Percentiles rank a stretch among this genome's conserved stretches.
phyloP scores from a whole-genome alignment of 2,888 invertebrate genomes.

The Euplagia quadripunctaria region DNA sequence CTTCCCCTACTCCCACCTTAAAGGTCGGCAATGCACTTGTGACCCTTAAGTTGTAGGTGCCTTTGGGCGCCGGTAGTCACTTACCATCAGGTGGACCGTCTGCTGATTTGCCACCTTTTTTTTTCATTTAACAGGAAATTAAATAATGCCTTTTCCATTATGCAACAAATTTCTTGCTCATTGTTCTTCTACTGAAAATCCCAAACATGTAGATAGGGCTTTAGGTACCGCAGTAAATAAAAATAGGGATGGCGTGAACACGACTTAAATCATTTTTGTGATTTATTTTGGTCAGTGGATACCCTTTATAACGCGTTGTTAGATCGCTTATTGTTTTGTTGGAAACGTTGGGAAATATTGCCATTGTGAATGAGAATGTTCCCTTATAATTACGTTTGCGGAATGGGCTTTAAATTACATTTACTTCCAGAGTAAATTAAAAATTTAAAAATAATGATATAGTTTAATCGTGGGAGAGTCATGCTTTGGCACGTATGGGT shows the following conservation, averaged over 20 bases:
- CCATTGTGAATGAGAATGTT: constrained; percentile 6
- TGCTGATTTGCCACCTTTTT: no score
- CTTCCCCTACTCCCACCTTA: no score
- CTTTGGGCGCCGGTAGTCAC: no score
- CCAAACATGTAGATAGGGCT: constrained; percentile 69
- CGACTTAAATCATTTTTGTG: constrained; percentile 70
- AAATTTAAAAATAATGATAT: background rate
- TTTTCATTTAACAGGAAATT: no score
- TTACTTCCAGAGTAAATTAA: background rate
- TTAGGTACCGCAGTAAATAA: constrained; percentile 66
- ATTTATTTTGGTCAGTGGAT: constrained; percentile 67
- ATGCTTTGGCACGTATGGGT: no score
- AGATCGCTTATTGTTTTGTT: constrained; percentile 28
- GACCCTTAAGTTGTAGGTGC: no score
- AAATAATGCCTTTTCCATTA: constrained; percentile 34
- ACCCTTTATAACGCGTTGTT: constrained; percentile 54
- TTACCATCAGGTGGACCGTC: no score
- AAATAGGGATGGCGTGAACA: constrained; percentile 78
- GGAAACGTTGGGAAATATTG: constrained; percentile 15
- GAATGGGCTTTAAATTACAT: background rate
- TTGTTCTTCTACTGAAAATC: constrained; percentile 48
- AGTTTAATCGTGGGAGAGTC: no score
- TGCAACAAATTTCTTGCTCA: constrained; percentile 22
- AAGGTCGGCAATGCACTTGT: no score
- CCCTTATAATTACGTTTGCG: background rate